Percentiles rank a stretch among this genome's conserved stretches.
phyloP scores from a whole-genome alignment of 2,113 vertebrate genomes.

The Mohoua ochrocephala region DNA sequence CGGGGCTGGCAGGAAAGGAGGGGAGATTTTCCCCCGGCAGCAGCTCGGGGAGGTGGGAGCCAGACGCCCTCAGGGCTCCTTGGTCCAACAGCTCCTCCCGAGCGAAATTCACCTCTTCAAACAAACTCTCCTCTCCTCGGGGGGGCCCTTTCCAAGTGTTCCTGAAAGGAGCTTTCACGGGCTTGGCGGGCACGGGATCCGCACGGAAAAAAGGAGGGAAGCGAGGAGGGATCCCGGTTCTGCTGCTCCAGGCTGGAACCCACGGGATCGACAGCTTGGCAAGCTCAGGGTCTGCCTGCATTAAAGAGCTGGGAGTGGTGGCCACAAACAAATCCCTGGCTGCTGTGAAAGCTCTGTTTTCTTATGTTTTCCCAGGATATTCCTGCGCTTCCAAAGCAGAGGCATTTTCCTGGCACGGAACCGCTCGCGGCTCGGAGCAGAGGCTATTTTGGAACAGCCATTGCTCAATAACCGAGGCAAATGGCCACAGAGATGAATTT shows the following conservation, averaged over 20 bases:
- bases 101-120: neutral
- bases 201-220: neutral
- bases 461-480: neutral
- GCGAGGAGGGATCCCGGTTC: neutral
- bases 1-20: neutral
- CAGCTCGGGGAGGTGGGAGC: neutral
- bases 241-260: neutral
- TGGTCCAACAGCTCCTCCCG: neutral
- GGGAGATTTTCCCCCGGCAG: neutral
- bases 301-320: accelerated
- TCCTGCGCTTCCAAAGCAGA: neutral
- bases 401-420: neutral
- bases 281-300: neutral
- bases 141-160: neutral
- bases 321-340: accelerated
- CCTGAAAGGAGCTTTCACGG: neutral
- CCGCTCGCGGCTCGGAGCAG: neutral
- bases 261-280: accelerated
- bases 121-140: neutral
- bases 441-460: conserved; percentile 18
- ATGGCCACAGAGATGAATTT: neutral
- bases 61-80: neutral
- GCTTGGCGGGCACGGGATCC: neutral
- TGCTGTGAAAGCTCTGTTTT: neutral
- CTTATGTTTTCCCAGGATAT: neutral